Base-by-base conservation (phyloP, 2,113 vertebrate species). In the Platanista minor region DNA sequence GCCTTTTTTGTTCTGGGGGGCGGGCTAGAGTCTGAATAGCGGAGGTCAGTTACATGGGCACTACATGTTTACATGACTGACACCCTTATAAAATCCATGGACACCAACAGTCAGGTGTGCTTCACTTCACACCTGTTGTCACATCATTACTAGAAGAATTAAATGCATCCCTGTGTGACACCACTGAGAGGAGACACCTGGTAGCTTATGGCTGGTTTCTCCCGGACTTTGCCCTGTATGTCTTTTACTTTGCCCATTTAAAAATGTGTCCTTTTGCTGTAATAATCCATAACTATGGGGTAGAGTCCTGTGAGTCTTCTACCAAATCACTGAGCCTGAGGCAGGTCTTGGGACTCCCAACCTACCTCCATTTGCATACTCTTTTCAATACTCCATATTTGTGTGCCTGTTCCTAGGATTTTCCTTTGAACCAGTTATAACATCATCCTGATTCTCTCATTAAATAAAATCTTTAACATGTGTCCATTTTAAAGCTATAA, bases 401-500 rank as follows among this genome's bases (percentile, higher is more conserved):
- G 43, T 36, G 17, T 66, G 11, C 64, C 17, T 6, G 4, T 67
- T 82, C 15, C 95, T 83, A 87, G 27, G 23, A 82, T 90, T n/a
- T 23, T 71, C 25, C 36, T 75, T 71, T 92, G 71, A 95, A 88
- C 31, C 15, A 80, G 21, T 33, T 52, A 78, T 67, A n/a, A 31
- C 11, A 91, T 61, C 64, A 78, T 74, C 43, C 43, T 36, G 41
- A 54, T 41, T 39, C 13, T 4, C 5, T 95, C 43, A 64, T 74
- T 85, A 89, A 52, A 46, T 33, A 61, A 87, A 91, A 67, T 62
- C 7, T 27, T 83, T 43, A 64, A 82, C 9, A 33, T n/a, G 1
- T 7, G 41, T 69, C 89, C 18, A 72, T 57, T 98, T 95, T 67
- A 82, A 80, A 49, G 57, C 33, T 66, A 4, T 62, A 85, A 85